A percentile compares a stretch with the other conserved stretches of the same genome.
Conservation (phyloP, 2,797 vertebrate species). For the Chiloscyllium punctatum region DNA sequence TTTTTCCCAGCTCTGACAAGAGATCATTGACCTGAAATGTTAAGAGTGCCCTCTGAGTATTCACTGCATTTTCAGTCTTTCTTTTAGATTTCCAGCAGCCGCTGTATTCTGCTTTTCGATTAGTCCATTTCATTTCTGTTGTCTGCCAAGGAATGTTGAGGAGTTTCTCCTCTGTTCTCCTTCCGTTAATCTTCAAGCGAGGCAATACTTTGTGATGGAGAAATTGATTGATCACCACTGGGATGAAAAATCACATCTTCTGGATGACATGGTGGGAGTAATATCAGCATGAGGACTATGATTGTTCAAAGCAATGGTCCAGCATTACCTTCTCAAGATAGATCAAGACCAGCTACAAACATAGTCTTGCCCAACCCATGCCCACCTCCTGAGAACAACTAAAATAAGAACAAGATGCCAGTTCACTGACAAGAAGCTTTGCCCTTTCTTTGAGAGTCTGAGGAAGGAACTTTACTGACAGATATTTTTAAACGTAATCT, state of each 20-base stretch:
- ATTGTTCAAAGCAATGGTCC: no score
- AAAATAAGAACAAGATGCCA: background rate
- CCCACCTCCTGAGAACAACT: background rate
- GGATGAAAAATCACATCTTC: background rate
- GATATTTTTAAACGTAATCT: background rate
- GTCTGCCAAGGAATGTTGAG: background rate
- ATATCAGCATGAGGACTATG: background rate
- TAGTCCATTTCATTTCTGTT: background rate
- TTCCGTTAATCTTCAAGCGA: background rate
- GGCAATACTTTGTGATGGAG: background rate
- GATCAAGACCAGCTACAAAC: background rate
- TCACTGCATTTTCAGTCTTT: background rate
- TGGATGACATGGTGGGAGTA: background rate
- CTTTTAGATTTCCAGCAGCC: background rate
- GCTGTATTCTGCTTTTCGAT: background rate
- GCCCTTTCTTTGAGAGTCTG: background rate
- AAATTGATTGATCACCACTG: background rate
- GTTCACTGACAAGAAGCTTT: background rate
- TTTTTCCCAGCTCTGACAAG: background rate
- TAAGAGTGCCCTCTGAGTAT: background rate
- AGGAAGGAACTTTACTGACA: background rate
- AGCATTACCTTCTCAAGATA: background rate
- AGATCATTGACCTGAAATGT: background rate
- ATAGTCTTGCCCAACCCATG: background rate
- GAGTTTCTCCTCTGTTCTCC: background rate